Conservation (phyloP, 2,888 invertebrate genomes). For the Lasiommata megera region DNA sequence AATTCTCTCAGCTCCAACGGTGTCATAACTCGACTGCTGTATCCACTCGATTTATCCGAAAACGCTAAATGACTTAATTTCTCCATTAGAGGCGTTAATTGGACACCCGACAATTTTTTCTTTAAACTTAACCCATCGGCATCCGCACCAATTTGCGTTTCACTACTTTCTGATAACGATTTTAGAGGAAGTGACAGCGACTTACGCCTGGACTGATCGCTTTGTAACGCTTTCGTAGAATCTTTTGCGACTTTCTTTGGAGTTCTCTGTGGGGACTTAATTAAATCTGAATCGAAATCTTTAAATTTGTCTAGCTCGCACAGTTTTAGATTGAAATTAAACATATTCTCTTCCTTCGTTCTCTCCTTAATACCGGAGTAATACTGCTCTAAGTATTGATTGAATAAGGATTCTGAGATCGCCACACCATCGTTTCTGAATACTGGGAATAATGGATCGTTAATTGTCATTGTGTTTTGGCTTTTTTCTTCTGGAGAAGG, state of each 20-base stretch:
- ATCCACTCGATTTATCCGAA: conserved; percentile 85
- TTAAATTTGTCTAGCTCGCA: conserved; percentile 70
- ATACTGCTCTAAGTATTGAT: conserved; percentile 85
- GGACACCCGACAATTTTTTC: conserved; percentile 84
- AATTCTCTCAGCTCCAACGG: conserved; percentile 76
- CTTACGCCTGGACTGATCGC: conserved; percentile 72
- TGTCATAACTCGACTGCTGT: conserved; percentile 85
- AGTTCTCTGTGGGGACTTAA: conserved; percentile 65
- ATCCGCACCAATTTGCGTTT: conserved; percentile 56
- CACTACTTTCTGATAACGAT: conserved; percentile 77
- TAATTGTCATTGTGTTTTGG: conserved; percentile 85
- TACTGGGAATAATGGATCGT: conserved; percentile 89
- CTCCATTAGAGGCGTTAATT: conserved; percentile 90
- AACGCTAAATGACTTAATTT: conserved; percentile 88
- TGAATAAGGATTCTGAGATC: conserved; percentile 87
- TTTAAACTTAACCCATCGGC: conserved; percentile 63
- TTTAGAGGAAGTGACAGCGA: conserved; percentile 88
- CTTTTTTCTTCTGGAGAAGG: conserved; percentile 62
- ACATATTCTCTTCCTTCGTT: conserved; percentile 69
- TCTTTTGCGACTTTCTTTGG: conserved; percentile 67
- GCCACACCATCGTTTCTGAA: conserved; percentile 88
- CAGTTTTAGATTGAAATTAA: conserved; percentile 62
- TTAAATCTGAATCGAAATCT: conserved; percentile 73
- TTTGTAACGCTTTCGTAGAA: conserved; percentile 49
- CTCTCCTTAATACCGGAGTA: conserved; percentile 79